Conservation (phyloP, 2,888 invertebrate genomes). For the Sinhomidia bicolor region DNA sequence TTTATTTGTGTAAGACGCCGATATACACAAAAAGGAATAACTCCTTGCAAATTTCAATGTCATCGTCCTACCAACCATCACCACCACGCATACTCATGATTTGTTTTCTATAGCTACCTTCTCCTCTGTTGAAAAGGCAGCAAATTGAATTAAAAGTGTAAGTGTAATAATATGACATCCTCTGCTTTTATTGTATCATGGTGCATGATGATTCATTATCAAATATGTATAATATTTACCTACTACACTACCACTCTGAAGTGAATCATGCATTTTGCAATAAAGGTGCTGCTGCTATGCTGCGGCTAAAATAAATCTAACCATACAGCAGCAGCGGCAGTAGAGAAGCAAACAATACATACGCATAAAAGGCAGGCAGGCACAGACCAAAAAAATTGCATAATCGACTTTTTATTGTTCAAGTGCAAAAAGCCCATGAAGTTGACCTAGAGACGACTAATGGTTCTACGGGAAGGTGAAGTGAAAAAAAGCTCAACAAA, state of each 20-base stretch:
- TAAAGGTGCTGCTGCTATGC: not conserved
- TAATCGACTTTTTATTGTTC: constrained; percentile 73
- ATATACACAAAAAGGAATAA: too few species aligned
- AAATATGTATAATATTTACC: not conserved
- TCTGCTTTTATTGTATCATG: not conserved
- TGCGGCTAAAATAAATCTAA: too few species aligned
- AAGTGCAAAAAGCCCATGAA: constrained; percentile 73
- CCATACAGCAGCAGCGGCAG: not conserved
- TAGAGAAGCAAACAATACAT: too few species aligned
- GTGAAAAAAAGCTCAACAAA: constrained; percentile 45
- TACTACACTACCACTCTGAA: not conserved
- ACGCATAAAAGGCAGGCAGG: constrained; percentile 8
- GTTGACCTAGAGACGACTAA: constrained; percentile 74
- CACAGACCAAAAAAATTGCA: constrained; percentile 65
- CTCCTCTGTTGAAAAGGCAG: constrained; percentile 18
- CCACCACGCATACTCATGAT: not conserved
- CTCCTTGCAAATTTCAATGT: too few species aligned
- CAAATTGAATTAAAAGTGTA: constrained; percentile 18
- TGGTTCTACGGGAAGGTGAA: constrained; percentile 72
- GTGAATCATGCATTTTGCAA: not conserved
- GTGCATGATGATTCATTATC: not conserved
- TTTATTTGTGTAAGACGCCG: too few species aligned
- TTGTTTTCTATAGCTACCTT: constrained; percentile 9
- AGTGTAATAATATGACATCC: not conserved
- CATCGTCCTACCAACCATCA: not conserved